Percentiles rank a stretch among this genome's conserved stretches.
Conservation (phyloP, 2,797 vertebrate genomes). For the Parambassis ranga region DNA sequence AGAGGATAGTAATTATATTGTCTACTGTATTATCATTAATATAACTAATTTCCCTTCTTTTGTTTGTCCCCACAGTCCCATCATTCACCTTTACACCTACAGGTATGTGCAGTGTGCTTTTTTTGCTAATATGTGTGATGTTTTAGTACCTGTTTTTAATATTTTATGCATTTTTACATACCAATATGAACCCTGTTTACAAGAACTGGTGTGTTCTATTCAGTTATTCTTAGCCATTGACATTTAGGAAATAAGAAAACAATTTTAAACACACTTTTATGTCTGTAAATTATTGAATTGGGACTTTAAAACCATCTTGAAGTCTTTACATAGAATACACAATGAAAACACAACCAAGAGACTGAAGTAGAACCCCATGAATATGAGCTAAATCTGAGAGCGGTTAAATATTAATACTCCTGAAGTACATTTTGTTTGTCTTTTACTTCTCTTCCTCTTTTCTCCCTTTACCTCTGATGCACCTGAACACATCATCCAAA, state of each 20-base stretch:
- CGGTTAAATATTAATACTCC: too few relatives aligned
- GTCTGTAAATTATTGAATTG: too few relatives aligned
- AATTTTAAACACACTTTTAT: too few relatives aligned
- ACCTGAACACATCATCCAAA: too few relatives aligned
- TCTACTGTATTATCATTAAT: too few relatives aligned
- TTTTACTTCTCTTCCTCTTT: too few relatives aligned
- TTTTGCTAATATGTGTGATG: neutral
- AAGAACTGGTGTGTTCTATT: neutral
- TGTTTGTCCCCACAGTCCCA: slow-evolving; percentile 83
- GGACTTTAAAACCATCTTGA: neutral
- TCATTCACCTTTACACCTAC: slow-evolving; percentile 98
- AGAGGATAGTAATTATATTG: too few relatives aligned
- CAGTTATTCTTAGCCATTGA: neutral
- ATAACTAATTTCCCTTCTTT: neutral
- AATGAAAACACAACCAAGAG: neutral
- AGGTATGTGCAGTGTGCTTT: slow-evolving; percentile 79
- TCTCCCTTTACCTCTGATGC: too few relatives aligned
- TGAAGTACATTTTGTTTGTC: too few relatives aligned
- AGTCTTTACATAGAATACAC: neutral
- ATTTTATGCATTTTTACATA: neutral
- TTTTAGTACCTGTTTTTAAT: neutral
- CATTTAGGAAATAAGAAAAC: too few relatives aligned
- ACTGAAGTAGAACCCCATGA: neutral
- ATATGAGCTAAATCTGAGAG: neutral
- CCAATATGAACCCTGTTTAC: neutral